Evolutionary conservation across 2,113 vertebrate genomes (phyloP).

Genomic region (Laticauda laticaudata): DNA sequence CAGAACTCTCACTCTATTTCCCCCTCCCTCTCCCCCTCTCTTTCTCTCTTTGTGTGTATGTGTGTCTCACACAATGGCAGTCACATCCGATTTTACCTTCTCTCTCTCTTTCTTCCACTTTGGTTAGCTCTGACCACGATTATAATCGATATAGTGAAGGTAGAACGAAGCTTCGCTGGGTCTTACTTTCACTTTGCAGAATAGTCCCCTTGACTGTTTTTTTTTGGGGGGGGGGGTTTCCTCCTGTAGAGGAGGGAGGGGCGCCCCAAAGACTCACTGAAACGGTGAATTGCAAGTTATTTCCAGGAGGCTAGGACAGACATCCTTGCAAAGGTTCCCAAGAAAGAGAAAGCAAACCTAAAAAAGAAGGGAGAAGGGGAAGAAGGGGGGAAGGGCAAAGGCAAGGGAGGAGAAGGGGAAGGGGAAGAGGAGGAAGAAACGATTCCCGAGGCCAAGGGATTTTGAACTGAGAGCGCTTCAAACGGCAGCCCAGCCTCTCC

Average conservation of each 20-base stretch:
- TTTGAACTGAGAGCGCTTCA: neutral
- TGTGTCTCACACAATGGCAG: neutral
- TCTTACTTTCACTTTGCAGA: neutral
- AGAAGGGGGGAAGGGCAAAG: no score
- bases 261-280: neutral
- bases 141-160: no score
- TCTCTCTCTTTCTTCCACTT: neutral
- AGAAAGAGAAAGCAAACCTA: no score
- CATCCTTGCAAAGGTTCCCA: neutral
- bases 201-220: no score
- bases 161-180: no score
- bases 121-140: neutral
- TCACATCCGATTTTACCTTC: neutral
- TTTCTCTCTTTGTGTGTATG: no score
- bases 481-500: neutral
- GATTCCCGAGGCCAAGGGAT: no score
- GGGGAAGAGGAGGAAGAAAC: no score
- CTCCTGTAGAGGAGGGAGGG: neutral
- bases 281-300: neutral
- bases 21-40: neutral
- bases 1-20: neutral
- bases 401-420: no score
- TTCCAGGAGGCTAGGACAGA: neutral
- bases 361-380: no score
- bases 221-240: no score